Percentiles rank a stretch among this genome's conserved stretches.
phyloP scores from a whole-genome alignment of 2,113 vertebrate genomes.

The Merops nubicus region DNA sequence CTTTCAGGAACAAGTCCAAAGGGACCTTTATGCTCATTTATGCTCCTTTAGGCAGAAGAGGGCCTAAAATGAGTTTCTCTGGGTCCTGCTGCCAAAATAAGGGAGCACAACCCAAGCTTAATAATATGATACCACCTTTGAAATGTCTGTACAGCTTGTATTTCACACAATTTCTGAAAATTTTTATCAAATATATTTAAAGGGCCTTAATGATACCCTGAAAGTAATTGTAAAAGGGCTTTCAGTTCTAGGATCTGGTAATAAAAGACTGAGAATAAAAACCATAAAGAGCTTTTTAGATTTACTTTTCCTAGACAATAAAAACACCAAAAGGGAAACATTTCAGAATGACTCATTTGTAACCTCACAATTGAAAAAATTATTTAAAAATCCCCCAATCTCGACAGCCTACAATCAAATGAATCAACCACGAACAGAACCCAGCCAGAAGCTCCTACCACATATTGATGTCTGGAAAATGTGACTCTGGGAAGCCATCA shows the following conservation, averaged over 20 bases:
- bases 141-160: background rate
- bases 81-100: background rate
- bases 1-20: background rate
- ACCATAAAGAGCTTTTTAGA: background rate
- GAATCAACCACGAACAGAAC: conserved; percentile 37
- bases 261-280: background rate
- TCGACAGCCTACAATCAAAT: conserved; percentile 62
- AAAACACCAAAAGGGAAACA: conserved; percentile 28
- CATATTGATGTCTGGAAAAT: conserved; percentile 28
- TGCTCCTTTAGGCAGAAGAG: background rate
- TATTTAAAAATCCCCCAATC: conserved; percentile 17
- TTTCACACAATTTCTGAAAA: background rate
- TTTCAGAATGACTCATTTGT: conserved; percentile 27
- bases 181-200: background rate
- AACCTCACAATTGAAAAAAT: conserved; percentile 51
- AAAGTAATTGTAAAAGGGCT: background rate
- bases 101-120: background rate
- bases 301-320: conserved; percentile 13
- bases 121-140: background rate
- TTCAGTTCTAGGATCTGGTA: background rate
- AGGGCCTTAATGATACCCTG: background rate
- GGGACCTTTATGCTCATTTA: background rate
- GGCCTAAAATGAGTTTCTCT: background rate
- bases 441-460: conserved; percentile 32
- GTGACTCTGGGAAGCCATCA: conserved; percentile 49